These are phyloP conservation scores for Leptoclinus maculatus DNA, from an alignment of 2,797 vertebrate species.

Conservation along the genomic window DNA sequence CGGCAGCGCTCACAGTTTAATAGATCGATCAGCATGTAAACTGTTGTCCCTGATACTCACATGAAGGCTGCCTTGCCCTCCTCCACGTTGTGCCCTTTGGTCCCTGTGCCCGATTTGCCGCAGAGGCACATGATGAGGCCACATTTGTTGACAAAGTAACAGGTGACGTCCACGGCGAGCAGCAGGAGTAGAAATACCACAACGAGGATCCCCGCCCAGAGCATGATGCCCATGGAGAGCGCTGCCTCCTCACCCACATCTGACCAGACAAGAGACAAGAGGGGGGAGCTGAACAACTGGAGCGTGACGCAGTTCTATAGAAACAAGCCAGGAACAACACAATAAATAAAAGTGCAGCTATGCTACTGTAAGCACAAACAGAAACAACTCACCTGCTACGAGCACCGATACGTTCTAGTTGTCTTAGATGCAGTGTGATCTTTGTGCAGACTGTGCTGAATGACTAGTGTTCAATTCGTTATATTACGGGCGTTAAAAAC, in stretches of 20 bases:
- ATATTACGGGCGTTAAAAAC: neutral
- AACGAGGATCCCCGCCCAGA: constrained; percentile 92
- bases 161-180: constrained; percentile 95
- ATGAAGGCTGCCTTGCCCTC: constrained; percentile 95
- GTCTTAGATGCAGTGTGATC: constrained; percentile 37
- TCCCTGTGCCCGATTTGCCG: constrained; percentile 90
- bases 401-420: constrained; percentile 38
- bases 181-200: constrained; percentile 92
- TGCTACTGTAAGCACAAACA: constrained; percentile 48
- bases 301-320: constrained; percentile 8
- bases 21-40: neutral
- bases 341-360: constrained; percentile 29
- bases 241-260: constrained; percentile 87
- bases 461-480: constrained; percentile 27
- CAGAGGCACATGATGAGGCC: constrained; percentile 98
- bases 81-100: constrained; percentile 95
- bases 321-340: constrained; percentile 21
- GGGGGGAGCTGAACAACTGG: constrained; percentile 34
- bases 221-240: constrained; percentile 90
- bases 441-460: constrained; percentile 28
- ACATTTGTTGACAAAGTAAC: constrained; percentile 98
- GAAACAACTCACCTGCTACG: constrained; percentile 74
- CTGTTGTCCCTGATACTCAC: constrained; percentile 83
- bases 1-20: neutral
- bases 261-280: constrained; percentile 71